phyloP scores from a whole-genome alignment of 2,888 invertebrate genomes.

The Drosophila fulvimacula region DNA sequence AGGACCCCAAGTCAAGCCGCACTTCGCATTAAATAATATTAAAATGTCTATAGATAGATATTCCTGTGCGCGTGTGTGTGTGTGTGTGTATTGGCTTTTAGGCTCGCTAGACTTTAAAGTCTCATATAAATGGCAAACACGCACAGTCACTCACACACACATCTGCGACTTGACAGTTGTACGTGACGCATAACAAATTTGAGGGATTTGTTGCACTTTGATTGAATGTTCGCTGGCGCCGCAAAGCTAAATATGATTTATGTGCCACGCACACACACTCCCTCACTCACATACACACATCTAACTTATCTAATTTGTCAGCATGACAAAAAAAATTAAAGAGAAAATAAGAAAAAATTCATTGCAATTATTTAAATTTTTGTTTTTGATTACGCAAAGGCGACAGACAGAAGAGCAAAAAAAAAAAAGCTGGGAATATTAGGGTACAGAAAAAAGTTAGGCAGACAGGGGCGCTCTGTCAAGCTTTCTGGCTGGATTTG shows the following conservation, averaged over 20 bases:
- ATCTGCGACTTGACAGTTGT: conserved; percentile 52
- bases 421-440: background rate
- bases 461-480: background rate
- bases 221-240: conserved; percentile 66
- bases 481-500: background rate
- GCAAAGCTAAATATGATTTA: conserved; percentile 72
- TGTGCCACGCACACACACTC: conserved; percentile 45
- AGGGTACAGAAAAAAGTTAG: conserved; percentile 7
- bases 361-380: conserved; percentile 54
- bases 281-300: conserved; percentile 26
- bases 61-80: background rate
- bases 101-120: conserved; percentile 44
- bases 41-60: conserved; percentile 10
- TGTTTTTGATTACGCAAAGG: conserved; percentile 34
- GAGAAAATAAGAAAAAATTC: conserved; percentile 6
- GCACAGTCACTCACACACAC: conserved; percentile 9
- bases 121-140: conserved; percentile 22
- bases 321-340: conserved; percentile 18
- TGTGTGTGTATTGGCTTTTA: conserved; percentile 27
- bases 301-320: conserved; percentile 40
- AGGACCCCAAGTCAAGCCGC: conserved; percentile 15
- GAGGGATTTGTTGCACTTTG: conserved; percentile 73
- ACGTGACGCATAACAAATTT: conserved; percentile 77
- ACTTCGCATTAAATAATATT: conserved; percentile 19
- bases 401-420: background rate